phyloP scores from a whole-genome alignment of 1,140 invertebrate species.

The Tetraneura akinire region DNA sequence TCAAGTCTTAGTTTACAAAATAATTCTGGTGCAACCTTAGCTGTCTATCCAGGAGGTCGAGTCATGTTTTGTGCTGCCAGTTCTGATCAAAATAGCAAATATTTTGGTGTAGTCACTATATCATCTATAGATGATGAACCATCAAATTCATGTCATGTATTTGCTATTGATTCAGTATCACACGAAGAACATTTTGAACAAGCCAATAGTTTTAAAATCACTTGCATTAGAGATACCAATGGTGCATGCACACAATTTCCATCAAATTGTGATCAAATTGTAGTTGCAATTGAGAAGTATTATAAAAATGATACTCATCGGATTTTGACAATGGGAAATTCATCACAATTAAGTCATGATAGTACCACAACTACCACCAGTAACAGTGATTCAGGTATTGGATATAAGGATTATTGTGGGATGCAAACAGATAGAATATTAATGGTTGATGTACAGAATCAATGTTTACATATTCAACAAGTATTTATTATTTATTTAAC shows the following conservation, averaged over 20 bases:
- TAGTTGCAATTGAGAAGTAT: constrained; percentile 66
- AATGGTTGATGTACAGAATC: constrained; percentile 74
- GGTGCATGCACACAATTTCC: constrained; percentile 86
- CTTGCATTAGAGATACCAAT: constrained; percentile 69
- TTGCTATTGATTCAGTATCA: constrained; percentile 87
- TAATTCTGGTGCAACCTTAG: constrained; percentile 64
- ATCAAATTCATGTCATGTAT: constrained; percentile 92
- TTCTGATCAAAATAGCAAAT: constrained; percentile 85
- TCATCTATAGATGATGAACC: constrained; percentile 62
- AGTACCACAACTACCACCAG: constrained; percentile 77
- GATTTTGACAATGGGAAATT: constrained; percentile 64
- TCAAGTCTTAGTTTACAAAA: constrained; percentile 77
- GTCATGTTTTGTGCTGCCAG: constrained; percentile 88
- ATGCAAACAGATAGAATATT: constrained; percentile 80
- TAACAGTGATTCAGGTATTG: constrained; percentile 93
- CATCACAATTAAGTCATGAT: constrained; percentile 79
- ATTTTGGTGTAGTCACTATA: constrained; percentile 89
- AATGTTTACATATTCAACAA: constrained; percentile 59
- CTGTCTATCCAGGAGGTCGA: constrained; percentile 81
- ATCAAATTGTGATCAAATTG: constrained; percentile 81
- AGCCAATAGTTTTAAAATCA: constrained; percentile 75
- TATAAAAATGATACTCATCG: constrained; percentile 59
- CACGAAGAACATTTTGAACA: constrained; percentile 76
- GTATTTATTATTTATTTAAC: constrained; percentile 48
- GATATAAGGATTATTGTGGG: constrained; percentile 83